Percentiles rank a stretch among this genome's conserved stretches.
These are phyloP conservation scores for Leucoraja erinaceus DNA, from an alignment of 2,113 vertebrate species.

Conservation along the genomic window DNA sequence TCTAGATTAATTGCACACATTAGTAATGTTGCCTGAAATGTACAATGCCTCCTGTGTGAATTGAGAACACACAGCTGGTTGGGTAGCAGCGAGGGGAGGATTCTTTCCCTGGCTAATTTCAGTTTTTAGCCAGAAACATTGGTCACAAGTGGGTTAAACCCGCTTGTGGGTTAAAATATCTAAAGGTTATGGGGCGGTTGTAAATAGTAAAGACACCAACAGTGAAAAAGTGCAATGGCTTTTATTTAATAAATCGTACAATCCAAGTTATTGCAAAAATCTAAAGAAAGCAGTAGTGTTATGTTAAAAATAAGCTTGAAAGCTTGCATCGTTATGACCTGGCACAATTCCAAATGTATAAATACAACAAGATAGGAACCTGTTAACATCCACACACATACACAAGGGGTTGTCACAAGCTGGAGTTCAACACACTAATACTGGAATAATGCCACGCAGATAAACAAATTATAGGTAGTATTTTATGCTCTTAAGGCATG, in stretches of 20 bases:
- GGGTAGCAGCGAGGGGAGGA: neutral
- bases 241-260: conserved; percentile 10
- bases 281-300: neutral
- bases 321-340: neutral
- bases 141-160: too few relatives aligned
- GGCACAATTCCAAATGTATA: neutral
- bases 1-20: neutral
- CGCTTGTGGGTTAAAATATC: neutral
- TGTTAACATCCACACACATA: neutral
- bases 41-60: neutral
- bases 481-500: neutral
- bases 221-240: neutral
- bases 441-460: neutral
- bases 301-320: neutral
- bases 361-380: neutral
- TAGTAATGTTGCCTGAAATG: neutral
- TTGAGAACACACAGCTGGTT: too few relatives aligned
- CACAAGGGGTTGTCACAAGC: too few relatives aligned
- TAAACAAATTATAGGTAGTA: neutral
- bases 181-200: neutral
- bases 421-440: neutral
- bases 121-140: neutral
- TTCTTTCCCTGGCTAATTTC: neutral
- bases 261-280: neutral
- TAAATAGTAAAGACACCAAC: neutral